Evolutionary conservation across 2,797 vertebrate genomes (phyloP).

Genomic region (Enteromius treurensis): DNA sequence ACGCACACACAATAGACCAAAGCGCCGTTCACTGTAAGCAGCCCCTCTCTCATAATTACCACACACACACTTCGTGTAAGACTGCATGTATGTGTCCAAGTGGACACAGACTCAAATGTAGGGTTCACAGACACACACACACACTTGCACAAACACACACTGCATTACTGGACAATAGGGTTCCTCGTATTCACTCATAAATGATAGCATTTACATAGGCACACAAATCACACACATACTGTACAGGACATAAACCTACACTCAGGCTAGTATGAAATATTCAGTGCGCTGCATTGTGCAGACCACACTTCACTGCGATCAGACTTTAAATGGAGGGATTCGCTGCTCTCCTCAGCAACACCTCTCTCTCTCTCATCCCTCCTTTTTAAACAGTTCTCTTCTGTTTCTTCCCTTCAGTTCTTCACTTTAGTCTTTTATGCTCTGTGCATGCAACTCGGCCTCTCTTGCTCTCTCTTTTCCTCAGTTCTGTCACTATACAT

Average conservation of each 20-base stretch:
- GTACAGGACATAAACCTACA: conserved; percentile 18
- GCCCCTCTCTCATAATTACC: conserved; percentile 23
- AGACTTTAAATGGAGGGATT: conserved; percentile 48
- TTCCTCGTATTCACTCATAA: conserved; percentile 25
- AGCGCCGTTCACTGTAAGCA: conserved; percentile 13
- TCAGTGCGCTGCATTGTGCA: conserved; percentile 13
- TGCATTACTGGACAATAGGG: not conserved
- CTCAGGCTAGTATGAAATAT: conserved; percentile 40
- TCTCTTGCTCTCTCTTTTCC: conserved; percentile 18
- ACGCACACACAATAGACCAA: conserved; percentile 19
- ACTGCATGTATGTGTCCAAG: conserved; percentile 27
- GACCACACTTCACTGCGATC: conserved; percentile 42
- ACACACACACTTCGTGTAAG: conserved; percentile 7
- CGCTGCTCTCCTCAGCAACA: conserved; percentile 22
- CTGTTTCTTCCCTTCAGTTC: conserved; percentile 25
- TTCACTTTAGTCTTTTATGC: conserved; percentile 51
- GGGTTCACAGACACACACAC: not conserved
- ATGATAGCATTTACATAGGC: not conserved
- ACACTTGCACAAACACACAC: conserved; percentile 8
- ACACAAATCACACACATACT: not conserved
- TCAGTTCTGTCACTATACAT: conserved; percentile 60
- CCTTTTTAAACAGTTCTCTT: conserved; percentile 35
- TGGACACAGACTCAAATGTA: conserved; percentile 28
- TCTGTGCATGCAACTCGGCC: conserved; percentile 25
- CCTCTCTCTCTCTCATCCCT: conserved; percentile 53